A percentile compares a stretch with the other conserved stretches of the same genome.
These are phyloP conservation scores for Galeopterus variegatus DNA, from an alignment of 2,113 vertebrate genomes.

Conservation along the genomic window DNA sequence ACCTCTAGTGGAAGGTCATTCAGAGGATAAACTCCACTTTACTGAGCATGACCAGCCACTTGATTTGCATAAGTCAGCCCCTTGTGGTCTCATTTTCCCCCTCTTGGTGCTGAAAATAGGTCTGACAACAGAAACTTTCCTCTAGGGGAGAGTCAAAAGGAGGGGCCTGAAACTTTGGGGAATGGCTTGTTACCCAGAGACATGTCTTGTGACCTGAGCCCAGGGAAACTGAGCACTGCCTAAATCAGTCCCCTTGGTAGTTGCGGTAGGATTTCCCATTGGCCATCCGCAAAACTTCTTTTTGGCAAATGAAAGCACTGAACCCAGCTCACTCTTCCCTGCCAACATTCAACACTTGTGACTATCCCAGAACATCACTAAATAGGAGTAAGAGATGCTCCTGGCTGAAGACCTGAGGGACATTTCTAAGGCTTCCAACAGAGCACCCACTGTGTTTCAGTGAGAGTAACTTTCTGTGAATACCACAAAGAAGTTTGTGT, in stretches of 20 bases:
- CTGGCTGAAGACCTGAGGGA: neutral
- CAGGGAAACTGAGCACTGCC: no score
- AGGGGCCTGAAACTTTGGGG: no score
- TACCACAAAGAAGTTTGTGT: slow-evolving; percentile 17
- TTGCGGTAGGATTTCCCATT: neutral
- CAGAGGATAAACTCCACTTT: no score
- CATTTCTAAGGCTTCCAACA: neutral
- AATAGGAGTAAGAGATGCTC: neutral
- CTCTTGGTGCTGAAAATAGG: no score
- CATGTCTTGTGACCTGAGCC: no score
- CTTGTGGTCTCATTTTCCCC: no score
- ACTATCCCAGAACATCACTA: neutral
- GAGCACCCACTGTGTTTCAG: slow-evolving; percentile 44
- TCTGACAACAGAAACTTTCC: no score
- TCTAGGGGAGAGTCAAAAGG: no score
- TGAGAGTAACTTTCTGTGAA: slow-evolving; percentile 25
- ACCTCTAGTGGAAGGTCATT: no score
- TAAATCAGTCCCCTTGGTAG: neutral
- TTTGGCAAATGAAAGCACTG: neutral
- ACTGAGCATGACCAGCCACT: no score
- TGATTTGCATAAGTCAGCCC: no score
- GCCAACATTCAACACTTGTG: neutral
- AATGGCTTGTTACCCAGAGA: no score
- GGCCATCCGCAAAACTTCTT: neutral
- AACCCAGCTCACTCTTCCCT: neutral